These are phyloP conservation scores for Hypercompe scribonia DNA, from an alignment of 2,888 invertebrate species.

Conservation along the genomic window DNA sequence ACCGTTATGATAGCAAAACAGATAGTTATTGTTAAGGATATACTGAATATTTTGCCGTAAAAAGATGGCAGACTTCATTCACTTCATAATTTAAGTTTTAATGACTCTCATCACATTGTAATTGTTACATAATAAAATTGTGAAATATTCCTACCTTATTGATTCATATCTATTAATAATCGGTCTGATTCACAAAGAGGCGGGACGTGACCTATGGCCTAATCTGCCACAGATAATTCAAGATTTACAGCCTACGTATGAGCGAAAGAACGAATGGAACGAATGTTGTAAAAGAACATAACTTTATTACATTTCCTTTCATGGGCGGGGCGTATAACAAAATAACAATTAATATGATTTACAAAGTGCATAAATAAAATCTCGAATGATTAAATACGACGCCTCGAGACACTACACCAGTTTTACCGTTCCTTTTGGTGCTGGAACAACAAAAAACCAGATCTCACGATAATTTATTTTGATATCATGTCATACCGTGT, in stretches of 20 bases:
- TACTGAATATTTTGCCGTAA: neutral
- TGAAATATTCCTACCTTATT: constrained; percentile 5
- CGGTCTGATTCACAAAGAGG: constrained; percentile 39
- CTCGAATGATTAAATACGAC: constrained; percentile 69
- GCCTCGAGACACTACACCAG: constrained; percentile 55
- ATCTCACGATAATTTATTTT: constrained; percentile 48
- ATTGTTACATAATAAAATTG: constrained; percentile 7
- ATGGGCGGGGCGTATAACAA: constrained; percentile 64
- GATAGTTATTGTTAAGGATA: no score
- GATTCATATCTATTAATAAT: constrained; percentile 47
- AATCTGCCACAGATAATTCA: constrained; percentile 54
- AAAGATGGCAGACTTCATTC: neutral
- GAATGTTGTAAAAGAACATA: constrained; percentile 49
- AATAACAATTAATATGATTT: constrained; percentile 81
- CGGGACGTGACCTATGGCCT: constrained; percentile 48
- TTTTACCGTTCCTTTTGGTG: constrained; percentile 43
- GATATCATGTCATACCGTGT: constrained; percentile 43
- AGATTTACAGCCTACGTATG: constrained; percentile 54
- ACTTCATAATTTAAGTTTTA: neutral
- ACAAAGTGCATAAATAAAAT: constrained; percentile 72
- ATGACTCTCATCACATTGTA: neutral
- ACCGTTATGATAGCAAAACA: neutral
- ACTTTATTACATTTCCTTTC: constrained; percentile 55
- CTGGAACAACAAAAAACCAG: constrained; percentile 40
- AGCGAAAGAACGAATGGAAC: constrained; percentile 47